phyloP scores from a whole-genome alignment of 2,797 vertebrate genomes.

The Aeoliscus strigatus region DNA sequence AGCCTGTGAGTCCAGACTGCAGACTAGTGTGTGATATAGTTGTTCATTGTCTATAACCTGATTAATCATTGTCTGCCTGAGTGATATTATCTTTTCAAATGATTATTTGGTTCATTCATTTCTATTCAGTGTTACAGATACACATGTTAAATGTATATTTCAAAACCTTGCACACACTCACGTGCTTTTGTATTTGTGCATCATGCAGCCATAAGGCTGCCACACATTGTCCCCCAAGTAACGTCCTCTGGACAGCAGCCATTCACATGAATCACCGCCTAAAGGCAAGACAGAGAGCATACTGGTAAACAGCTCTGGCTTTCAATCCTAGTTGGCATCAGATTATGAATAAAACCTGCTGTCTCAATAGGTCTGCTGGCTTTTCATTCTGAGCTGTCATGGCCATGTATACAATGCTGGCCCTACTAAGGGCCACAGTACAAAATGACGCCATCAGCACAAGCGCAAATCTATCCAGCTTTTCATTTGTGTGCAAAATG shows the following conservation, averaged over 20 bases:
- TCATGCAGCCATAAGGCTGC: constrained; percentile 99
- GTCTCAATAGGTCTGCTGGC: too few relatives aligned
- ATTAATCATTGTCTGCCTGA: background rate
- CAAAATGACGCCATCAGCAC: constrained; percentile 45
- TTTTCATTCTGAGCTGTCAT: constrained; percentile 42
- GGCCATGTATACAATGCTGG: constrained; percentile 32
- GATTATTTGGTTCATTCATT: constrained; percentile 1
- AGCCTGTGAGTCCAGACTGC: too few relatives aligned
- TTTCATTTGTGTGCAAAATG: constrained; percentile 43
- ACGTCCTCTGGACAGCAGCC: constrained; percentile 92
- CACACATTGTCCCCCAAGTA: constrained; percentile 94
- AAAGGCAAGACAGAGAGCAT: constrained; percentile 39
- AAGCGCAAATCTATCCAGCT: constrained; percentile 33
- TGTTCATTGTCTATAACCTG: background rate
- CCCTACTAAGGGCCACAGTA: constrained; percentile 19
- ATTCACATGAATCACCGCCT: constrained; percentile 92
- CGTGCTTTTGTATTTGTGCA: constrained; percentile 95
- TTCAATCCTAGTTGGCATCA: constrained; percentile 13
- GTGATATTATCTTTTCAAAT: background rate
- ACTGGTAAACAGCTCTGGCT: constrained; percentile 7
- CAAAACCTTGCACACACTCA: constrained; percentile 57
- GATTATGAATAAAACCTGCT: constrained; percentile 32
- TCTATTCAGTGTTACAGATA: background rate
- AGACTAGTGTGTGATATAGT: background rate
- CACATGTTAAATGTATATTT: background rate